A percentile compares a stretch with the other conserved stretches of the same genome.
Conservation (phyloP, 2,888 invertebrate species). For the Drosophila macrothrix region DNA sequence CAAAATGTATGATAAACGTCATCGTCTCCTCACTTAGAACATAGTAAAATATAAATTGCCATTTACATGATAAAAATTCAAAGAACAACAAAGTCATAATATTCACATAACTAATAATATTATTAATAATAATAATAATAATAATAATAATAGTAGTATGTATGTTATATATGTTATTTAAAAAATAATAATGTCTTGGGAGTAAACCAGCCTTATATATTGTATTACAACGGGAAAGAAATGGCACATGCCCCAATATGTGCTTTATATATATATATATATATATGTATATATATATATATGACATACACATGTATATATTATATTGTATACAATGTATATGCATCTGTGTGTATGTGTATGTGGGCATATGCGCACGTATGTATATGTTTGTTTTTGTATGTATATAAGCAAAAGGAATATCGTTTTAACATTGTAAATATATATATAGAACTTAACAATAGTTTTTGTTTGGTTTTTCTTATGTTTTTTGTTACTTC, state of each 20-base stretch:
- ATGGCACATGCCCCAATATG: conserved; percentile 69
- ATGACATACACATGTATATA: conserved; percentile 20
- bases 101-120: conserved; percentile 38
- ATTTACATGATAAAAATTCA: conserved; percentile 47
- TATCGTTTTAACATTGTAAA: conserved; percentile 73
- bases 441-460: conserved; percentile 71
- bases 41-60: conserved; percentile 58
- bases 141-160: conserved; percentile 36
- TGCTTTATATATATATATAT: conserved; percentile 42
- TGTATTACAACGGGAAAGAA: conserved; percentile 80
- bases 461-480: conserved; percentile 50
- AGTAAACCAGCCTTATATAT: conserved; percentile 85
- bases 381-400: conserved; percentile 44
- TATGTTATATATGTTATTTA: conserved; percentile 39
- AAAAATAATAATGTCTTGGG: conserved; percentile 85
- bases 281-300: conserved; percentile 21
- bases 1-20: conserved; percentile 18
- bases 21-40: conserved; percentile 40
- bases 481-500: conserved; percentile 21
- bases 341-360: conserved; percentile 22
- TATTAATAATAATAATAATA: conserved; percentile 36
- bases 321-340: conserved; percentile 29
- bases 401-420: conserved; percentile 79
- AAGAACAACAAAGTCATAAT: conserved; percentile 53
- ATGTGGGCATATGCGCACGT: conserved; percentile 46